Conservation (phyloP, 1,140 invertebrate genomes). For the Sinella curviseta region DNA sequence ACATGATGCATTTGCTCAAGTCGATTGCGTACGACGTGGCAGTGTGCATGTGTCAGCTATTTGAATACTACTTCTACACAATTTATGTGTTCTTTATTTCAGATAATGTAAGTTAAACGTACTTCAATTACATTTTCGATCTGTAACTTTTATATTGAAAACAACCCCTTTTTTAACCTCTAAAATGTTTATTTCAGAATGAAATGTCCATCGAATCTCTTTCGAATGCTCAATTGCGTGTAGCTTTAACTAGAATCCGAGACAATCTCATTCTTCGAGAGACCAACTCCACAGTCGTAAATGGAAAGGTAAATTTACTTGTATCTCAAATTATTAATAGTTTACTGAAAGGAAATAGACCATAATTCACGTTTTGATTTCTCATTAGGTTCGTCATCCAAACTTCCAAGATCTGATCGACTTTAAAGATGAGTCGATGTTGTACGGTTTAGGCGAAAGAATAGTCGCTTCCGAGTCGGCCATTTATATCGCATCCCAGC, state of each 20-base stretch:
- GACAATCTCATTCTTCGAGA: conserved; percentile 64
- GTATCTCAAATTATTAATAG: conserved; percentile 3
- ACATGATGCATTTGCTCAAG: conserved; percentile 87
- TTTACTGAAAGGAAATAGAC: too few relatives aligned
- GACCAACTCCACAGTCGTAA: conserved; percentile 33
- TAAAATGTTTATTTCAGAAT: conserved; percentile 44
- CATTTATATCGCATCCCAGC: conserved; percentile 61
- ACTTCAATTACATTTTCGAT: conserved; percentile 39
- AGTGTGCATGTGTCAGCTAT: conserved; percentile 85
- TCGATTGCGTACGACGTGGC: conserved; percentile 91
- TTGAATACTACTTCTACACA: conserved; percentile 91
- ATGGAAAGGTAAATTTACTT: conserved; percentile 38
- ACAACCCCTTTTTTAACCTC: background rate
- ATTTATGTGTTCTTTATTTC: conserved; percentile 86
- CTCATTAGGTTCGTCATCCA: conserved; percentile 63
- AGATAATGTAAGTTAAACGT: conserved; percentile 63
- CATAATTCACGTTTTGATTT: too few relatives aligned
- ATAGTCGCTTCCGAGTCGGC: conserved; percentile 87
- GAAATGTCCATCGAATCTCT: conserved; percentile 49
- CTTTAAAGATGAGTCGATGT: conserved; percentile 67
- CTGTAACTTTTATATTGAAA: too few relatives aligned
- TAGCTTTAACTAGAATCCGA: conserved; percentile 73
- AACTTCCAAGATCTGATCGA: conserved; percentile 62
- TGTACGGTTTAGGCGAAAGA: conserved; percentile 80
- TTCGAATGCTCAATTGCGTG: conserved; percentile 62